These are phyloP conservation scores for Neolamprologus falcicula DNA, from an alignment of 2,113 vertebrate species.

Conservation along the genomic window DNA sequence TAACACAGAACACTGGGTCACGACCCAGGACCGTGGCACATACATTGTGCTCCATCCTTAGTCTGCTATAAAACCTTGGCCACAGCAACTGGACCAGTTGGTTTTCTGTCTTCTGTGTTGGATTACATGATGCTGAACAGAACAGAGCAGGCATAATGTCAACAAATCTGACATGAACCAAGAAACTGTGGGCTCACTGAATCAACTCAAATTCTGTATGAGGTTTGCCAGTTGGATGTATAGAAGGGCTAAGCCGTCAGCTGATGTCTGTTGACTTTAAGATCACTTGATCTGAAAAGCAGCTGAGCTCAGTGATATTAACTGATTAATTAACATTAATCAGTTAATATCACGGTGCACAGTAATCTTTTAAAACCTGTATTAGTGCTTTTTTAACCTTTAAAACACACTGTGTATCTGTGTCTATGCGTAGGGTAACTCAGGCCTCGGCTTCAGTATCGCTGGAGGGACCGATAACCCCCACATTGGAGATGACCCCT, in stretches of 20 bases:
- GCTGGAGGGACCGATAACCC: constrained; percentile 98
- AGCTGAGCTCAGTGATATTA: background rate
- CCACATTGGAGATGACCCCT: constrained; percentile 95
- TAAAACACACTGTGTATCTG: background rate
- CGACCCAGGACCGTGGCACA: background rate
- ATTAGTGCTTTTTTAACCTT: background rate
- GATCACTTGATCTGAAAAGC: background rate
- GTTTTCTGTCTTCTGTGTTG: background rate
- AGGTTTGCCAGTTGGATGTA: background rate
- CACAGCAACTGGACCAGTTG: background rate
- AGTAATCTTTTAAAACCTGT: background rate
- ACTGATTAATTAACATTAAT: too few species aligned
- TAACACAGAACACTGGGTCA: background rate
- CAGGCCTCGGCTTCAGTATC: constrained; percentile 97
- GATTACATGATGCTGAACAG: background rate
- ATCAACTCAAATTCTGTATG: background rate
- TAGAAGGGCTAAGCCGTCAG: background rate
- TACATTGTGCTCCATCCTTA: background rate
- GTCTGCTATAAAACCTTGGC: background rate
- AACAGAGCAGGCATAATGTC: background rate
- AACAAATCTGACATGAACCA: background rate
- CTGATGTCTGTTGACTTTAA: background rate
- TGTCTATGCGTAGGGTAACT: constrained; percentile 82
- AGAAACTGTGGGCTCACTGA: background rate
- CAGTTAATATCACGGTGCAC: background rate